Conservation (phyloP, 2,797 vertebrate species). For the Dallia pectoralis region DNA sequence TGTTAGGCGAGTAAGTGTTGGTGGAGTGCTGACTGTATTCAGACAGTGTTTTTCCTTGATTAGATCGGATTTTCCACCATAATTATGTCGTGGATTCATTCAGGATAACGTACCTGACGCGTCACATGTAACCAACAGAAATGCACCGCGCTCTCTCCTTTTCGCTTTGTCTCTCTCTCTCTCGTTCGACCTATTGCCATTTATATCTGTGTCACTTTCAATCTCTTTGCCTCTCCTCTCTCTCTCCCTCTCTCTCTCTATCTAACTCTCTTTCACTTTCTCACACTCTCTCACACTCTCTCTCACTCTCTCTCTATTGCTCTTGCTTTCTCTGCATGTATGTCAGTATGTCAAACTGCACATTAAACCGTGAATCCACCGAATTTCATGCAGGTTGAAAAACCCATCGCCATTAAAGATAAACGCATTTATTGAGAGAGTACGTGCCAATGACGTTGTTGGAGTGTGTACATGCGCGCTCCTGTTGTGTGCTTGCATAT, state of each 20-base stretch:
- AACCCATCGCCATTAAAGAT: slow-evolving; percentile 17
- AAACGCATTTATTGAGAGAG: slow-evolving; percentile 19
- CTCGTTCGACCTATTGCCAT: too few relatives aligned
- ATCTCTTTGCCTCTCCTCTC: background rate
- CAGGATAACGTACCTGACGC: background rate
- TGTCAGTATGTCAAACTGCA: background rate
- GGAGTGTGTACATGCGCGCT: slow-evolving; percentile 4
- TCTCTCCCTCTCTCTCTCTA: background rate
- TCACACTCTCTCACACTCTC: background rate
- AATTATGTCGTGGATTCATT: background rate
- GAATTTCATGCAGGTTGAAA: slow-evolving; percentile 14
- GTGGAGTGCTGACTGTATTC: too few relatives aligned
- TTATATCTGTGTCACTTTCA: background rate
- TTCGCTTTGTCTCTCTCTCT: background rate
- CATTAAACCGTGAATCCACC: background rate
- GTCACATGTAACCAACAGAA: background rate
- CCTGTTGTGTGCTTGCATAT: slow-evolving; percentile 21
- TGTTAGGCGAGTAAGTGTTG: too few relatives aligned
- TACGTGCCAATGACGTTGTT: slow-evolving; percentile 16
- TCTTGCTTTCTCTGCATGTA: slow-evolving; percentile 1
- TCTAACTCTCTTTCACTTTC: background rate
- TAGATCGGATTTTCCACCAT: background rate
- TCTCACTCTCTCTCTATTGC: background rate
- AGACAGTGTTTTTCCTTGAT: too few relatives aligned
- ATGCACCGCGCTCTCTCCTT: background rate